Evolutionary conservation across 1,140 invertebrate species (phyloP).

Genomic region (Bombus polaris): DNA sequence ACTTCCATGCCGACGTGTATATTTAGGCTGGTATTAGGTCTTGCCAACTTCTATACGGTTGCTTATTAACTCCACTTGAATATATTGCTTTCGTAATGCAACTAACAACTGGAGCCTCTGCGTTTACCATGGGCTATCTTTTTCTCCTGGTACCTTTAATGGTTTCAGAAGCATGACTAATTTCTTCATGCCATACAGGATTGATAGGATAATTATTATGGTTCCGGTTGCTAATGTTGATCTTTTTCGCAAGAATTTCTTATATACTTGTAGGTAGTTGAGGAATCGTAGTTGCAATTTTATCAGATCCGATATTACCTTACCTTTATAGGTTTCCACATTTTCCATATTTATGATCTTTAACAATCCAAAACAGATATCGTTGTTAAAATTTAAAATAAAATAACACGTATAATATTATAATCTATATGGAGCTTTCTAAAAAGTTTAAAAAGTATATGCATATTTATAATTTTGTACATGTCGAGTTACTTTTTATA

Average conservation of each 20-base stretch:
- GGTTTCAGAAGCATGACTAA: conserved; percentile 32
- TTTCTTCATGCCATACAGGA: neutral
- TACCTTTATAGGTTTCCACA: neutral
- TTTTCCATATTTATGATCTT: neutral
- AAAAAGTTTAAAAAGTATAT: no score
- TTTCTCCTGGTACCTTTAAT: conserved; percentile 25
- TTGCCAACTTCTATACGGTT: conserved; percentile 58
- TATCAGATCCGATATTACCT: neutral
- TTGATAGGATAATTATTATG: conserved; percentile 11
- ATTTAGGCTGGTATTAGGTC: conserved; percentile 71
- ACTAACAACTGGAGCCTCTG: conserved; percentile 46
- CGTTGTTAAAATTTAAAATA: neutral
- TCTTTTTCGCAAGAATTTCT: neutral
- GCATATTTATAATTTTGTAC: no score
- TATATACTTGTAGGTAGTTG: neutral
- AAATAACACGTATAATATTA: neutral
- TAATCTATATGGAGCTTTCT: no score
- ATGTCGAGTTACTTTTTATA: no score
- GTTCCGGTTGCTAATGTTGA: neutral
- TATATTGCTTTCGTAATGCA: conserved; percentile 65
- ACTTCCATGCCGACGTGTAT: conserved; percentile 62
- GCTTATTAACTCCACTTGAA: conserved; percentile 71
- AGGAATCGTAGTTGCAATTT: neutral
- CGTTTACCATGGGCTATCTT: conserved; percentile 16
- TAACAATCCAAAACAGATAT: neutral